Evolutionary conservation across 2,113 vertebrate species (phyloP).

Genomic region (Madoqua kirkii): DNA sequence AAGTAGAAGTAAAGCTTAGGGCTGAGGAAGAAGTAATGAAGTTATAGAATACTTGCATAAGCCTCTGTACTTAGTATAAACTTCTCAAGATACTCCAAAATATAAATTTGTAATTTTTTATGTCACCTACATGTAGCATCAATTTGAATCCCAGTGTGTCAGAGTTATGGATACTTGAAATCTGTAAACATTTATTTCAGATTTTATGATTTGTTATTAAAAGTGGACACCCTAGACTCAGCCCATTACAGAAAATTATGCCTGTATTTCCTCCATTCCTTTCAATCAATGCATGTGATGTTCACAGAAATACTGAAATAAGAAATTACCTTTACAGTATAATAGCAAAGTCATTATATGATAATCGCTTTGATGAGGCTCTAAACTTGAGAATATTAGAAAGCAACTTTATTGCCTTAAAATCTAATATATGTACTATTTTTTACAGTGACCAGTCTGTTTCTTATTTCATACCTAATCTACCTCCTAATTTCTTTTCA

Average conservation of each 20-base stretch:
- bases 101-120: not conserved
- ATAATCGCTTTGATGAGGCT: slow-evolving; percentile 69
- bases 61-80: not conserved
- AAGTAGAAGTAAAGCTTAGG: not conserved
- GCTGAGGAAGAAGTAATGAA: not conserved
- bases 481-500: not conserved
- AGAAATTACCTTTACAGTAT: slow-evolving; percentile 68
- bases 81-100: not conserved
- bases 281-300: slow-evolving; percentile 54
- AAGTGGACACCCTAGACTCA: slow-evolving; percentile 42
- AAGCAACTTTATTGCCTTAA: slow-evolving; percentile 19
- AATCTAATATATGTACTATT: slow-evolving; percentile 26
- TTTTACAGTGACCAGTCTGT: not conserved
- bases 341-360: slow-evolving; percentile 55
- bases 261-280: slow-evolving; percentile 48
- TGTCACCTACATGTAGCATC: not conserved
- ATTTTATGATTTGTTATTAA: slow-evolving; percentile 46
- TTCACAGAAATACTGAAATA: slow-evolving; percentile 66
- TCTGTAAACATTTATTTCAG: not conserved
- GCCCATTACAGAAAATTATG: slow-evolving; percentile 58
- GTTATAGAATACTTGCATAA: not conserved
- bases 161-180: not conserved
- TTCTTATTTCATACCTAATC: not conserved
- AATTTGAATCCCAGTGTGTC: not conserved
- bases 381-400: slow-evolving; percentile 57